phyloP scores from a whole-genome alignment of 2,797 vertebrate species.

The Notamacropus eugenii region DNA sequence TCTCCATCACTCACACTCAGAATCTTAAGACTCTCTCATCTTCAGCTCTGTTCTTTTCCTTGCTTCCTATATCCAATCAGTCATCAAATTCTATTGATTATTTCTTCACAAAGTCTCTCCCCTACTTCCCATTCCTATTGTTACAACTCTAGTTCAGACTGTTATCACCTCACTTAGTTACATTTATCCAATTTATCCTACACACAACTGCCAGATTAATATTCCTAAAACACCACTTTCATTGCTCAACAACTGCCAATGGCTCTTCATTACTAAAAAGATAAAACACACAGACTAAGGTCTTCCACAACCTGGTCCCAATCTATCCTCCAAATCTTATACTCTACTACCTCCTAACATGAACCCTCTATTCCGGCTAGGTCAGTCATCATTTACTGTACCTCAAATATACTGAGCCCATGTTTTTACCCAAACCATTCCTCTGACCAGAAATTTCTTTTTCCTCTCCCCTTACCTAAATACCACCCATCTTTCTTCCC shows the following conservation, averaged over 20 bases:
- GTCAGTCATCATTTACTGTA: not conserved
- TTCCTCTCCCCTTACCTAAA: not conserved
- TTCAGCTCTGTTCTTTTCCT: slow-evolving; percentile 4
- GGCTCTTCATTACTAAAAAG: not conserved
- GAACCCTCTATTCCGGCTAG: not conserved
- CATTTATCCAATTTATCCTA: slow-evolving; percentile 29
- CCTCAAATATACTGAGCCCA: not conserved
- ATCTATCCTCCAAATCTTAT: not conserved
- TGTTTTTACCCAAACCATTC: not conserved
- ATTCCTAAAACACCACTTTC: not conserved
- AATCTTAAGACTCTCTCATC: not conserved
- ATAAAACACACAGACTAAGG: not conserved
- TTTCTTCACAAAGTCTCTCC: not conserved
- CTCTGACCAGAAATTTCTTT: not conserved
- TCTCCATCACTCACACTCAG: not conserved
- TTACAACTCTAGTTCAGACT: not conserved
- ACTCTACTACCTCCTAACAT: not conserved
- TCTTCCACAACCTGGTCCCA: not conserved
- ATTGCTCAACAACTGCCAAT: not conserved
- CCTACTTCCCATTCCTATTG: slow-evolving; percentile 5
- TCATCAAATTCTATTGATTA: not conserved
- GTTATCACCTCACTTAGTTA: slow-evolving; percentile 13
- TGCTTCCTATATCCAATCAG: not conserved
- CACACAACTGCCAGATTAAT: not conserved
- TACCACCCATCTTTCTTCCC: not conserved